These are phyloP conservation scores for Bombus picipes DNA, from an alignment of 1,140 invertebrate species.

Conservation along the genomic window DNA sequence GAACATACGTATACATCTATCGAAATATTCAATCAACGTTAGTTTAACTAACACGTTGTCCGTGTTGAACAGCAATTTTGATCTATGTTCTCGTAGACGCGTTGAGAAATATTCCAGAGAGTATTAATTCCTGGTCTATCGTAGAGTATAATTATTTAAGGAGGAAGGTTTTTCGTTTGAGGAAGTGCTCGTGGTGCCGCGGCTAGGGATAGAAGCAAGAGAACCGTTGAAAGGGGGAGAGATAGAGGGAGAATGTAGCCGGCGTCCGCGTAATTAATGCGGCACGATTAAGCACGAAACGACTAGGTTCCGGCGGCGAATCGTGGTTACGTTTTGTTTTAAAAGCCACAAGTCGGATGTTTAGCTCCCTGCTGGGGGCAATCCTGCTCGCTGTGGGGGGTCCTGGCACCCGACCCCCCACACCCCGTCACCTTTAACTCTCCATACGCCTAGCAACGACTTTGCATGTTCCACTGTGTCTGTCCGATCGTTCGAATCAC, in stretches of 20 bases:
- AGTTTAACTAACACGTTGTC: not conserved
- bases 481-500: conserved; percentile 39
- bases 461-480: conserved; percentile 39
- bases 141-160: conserved; percentile 37
- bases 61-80: not conserved
- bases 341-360: conserved; percentile 73
- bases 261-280: conserved; percentile 79
- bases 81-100: not conserved
- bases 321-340: conserved; percentile 77
- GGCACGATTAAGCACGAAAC: conserved; percentile 77
- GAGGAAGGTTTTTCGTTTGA: conserved; percentile 20
- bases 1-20: no score
- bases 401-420: conserved; percentile 63
- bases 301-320: conserved; percentile 72
- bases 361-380: conserved; percentile 80
- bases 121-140: conserved; percentile 34
- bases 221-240: conserved; percentile 8
- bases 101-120: not conserved
- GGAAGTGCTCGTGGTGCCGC: conserved; percentile 4
- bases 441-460: conserved; percentile 55
- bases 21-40: not conserved
- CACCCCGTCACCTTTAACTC: conserved; percentile 59
- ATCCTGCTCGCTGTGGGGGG: conserved; percentile 76
- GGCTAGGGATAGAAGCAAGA: not conserved
- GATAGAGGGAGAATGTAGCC: conserved; percentile 44